A percentile compares a stretch with the other conserved stretches of the same genome.
These are phyloP conservation scores for Bufo gargarizans DNA, from an alignment of 2,113 vertebrate species.

Conservation along the genomic window DNA sequence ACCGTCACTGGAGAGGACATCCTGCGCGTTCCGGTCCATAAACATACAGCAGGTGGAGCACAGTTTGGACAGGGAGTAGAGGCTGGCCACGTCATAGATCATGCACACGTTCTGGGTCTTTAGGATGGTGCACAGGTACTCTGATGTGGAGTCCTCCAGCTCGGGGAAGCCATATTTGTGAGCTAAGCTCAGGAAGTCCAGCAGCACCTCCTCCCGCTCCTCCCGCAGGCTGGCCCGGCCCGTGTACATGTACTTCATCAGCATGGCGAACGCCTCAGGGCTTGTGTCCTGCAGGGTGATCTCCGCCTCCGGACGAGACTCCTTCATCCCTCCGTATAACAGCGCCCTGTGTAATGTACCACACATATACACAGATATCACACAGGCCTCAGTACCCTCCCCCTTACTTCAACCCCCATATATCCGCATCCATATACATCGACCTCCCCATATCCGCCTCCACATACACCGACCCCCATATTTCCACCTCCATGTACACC, in stretches of 20 bases:
- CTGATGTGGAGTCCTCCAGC: conserved; percentile 92
- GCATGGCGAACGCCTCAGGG: conserved; percentile 94
- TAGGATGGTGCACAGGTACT: conserved; percentile 94
- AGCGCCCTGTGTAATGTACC: conserved; percentile 77
- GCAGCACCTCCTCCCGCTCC: conserved; percentile 90
- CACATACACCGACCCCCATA: too few relatives aligned
- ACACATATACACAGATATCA: neutral
- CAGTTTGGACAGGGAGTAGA: conserved; percentile 89
- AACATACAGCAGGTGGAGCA: conserved; percentile 92
- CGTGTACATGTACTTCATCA: conserved; percentile 95
- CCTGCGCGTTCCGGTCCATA: conserved; percentile 93
- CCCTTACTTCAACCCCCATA: neutral
- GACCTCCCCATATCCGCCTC: too few relatives aligned
- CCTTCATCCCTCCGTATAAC: conserved; percentile 94
- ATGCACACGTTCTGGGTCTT: conserved; percentile 94
- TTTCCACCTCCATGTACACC: too few relatives aligned
- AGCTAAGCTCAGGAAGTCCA: conserved; percentile 94
- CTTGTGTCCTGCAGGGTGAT: conserved; percentile 92
- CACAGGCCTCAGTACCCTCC: neutral
- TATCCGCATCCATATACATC: too few relatives aligned
- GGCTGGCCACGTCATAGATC: conserved; percentile 96
- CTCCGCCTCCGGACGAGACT: conserved; percentile 94
- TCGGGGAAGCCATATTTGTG: conserved; percentile 97
- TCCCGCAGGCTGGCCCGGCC: conserved; percentile 91
- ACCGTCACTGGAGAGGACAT: conserved; percentile 89